phyloP scores from a whole-genome alignment of 2,888 invertebrate species.

The Phyto melanocephala region DNA sequence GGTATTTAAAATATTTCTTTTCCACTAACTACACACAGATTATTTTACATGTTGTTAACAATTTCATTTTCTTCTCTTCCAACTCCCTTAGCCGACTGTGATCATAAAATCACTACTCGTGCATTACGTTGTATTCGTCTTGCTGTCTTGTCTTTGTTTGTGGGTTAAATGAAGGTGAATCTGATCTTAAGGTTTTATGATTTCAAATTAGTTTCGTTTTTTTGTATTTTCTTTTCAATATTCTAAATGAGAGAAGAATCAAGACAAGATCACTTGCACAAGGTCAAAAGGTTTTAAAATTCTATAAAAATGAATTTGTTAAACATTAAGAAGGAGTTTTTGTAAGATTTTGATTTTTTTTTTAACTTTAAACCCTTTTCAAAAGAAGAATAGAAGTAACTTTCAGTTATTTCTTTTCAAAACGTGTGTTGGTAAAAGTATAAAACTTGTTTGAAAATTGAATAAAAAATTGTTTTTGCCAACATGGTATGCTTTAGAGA shows the following conservation, averaged over 20 bases:
- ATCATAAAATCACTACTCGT: background rate
- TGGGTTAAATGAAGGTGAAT: constrained; percentile 65
- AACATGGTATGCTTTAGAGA: no score
- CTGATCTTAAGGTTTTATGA: constrained; percentile 58
- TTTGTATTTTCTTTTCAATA: background rate
- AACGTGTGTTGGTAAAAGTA: background rate
- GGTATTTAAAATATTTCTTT: no score
- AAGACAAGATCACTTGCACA: constrained; percentile 19
- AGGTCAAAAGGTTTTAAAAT: constrained; percentile 51
- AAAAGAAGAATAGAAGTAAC: constrained; percentile 36
- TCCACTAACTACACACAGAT: no score
- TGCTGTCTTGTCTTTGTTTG: background rate
- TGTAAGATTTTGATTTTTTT: background rate
- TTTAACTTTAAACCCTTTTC: background rate
- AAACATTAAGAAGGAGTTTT: constrained; percentile 42
- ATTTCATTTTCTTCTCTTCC: background rate
- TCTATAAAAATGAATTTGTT: constrained; percentile 12
- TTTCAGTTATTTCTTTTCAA: constrained; percentile 60
- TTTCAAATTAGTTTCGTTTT: constrained; percentile 60
- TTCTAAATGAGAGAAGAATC: background rate
- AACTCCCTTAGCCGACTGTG: background rate
- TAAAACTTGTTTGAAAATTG: constrained; percentile 41
- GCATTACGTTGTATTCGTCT: background rate
- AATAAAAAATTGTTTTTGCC: no score
- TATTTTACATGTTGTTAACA: background rate